Evolutionary conservation across 2,113 vertebrate species (phyloP).

Genomic region (Rhizomys pruinosus): DNA sequence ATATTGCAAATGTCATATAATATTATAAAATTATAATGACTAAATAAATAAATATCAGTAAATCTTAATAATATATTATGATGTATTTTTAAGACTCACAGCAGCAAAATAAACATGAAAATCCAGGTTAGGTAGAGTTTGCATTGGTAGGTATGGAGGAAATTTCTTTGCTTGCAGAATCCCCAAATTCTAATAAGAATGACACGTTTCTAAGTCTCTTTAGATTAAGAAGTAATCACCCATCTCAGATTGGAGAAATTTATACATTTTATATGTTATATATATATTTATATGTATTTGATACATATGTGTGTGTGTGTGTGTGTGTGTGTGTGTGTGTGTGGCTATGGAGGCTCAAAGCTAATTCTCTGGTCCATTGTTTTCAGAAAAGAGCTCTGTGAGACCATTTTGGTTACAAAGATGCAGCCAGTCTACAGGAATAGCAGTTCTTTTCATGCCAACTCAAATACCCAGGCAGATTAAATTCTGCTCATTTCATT

Average conservation of each 20-base stretch:
- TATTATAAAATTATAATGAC: not conserved
- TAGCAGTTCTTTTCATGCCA: not conserved
- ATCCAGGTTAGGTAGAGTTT: not conserved
- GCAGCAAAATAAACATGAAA: not conserved
- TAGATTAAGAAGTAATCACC: not conserved
- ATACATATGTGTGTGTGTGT: too few relatives aligned
- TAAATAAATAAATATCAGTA: not conserved
- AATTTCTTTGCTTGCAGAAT: slow-evolving; percentile 17
- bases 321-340: too few relatives aligned
- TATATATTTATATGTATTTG: too few relatives aligned
- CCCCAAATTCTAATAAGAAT: not conserved
- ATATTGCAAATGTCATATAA: not conserved
- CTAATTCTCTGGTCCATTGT: not conserved
- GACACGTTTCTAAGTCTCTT: not conserved
- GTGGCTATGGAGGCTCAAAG: not conserved
- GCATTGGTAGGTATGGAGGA: not conserved
- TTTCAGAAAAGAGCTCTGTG: not conserved
- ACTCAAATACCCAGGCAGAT: not conserved
- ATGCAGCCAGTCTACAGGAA: not conserved
- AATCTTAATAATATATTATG: not conserved
- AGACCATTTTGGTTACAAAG: not conserved
- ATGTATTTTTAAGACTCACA: not conserved
- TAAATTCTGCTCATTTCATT: not conserved
- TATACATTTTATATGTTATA: too few relatives aligned
- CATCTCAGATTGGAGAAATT: not conserved